Conservation (phyloP, 2,113 vertebrate species). For the Sitta europaea region DNA sequence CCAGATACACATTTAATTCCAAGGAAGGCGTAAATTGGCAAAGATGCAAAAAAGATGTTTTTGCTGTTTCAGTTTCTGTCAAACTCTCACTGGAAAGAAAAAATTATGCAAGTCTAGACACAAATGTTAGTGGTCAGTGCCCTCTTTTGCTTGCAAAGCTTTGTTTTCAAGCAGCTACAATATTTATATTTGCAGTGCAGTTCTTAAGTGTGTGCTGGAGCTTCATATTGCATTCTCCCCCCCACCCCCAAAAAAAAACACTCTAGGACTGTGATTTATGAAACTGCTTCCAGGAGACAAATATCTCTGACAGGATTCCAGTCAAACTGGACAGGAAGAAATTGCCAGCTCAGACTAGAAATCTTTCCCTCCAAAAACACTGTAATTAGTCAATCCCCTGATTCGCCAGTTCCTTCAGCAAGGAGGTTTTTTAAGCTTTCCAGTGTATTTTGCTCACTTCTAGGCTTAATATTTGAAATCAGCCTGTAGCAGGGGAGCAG, state of each 20-base stretch:
- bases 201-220: constrained; percentile 1
- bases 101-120: not conserved
- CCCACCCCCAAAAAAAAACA: not conserved
- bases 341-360: not conserved
- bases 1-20: constrained; percentile 17
- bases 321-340: not conserved
- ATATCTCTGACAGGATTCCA: not conserved
- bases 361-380: not conserved
- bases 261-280: not conserved
- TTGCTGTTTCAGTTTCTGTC: constrained; percentile 26
- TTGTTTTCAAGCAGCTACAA: constrained; percentile 8
- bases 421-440: not conserved
- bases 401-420: not conserved
- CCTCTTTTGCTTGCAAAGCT: constrained; percentile 33
- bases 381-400: not conserved
- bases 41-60: constrained; percentile 36
- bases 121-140: constrained; percentile 33
- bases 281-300: not conserved
- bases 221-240: not conserved
- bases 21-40: constrained; percentile 42
- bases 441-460: not conserved
- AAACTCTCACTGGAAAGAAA: not conserved
- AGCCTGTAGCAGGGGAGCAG: not conserved
- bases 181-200: constrained; percentile 31
- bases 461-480: not conserved